Base-by-base conservation (phyloP, 2,888 invertebrate genomes). In the Polydrusus tereticollis region DNA sequence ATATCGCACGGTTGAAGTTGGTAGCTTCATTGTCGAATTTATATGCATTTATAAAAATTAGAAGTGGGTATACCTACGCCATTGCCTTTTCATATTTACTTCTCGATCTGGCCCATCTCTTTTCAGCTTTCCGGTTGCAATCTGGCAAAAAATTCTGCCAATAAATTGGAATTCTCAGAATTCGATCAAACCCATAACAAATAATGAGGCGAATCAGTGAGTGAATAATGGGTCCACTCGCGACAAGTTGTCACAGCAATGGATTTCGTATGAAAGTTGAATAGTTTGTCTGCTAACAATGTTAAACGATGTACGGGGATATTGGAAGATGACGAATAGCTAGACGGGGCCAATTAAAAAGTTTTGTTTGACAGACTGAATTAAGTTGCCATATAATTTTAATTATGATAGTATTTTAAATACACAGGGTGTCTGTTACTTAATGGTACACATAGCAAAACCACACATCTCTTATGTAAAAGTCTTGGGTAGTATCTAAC, bases 121-220 rank as follows among this genome's bases (percentile, higher is more conserved):
- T 64, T 64, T 55, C 64, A 47, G 50, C 64, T 65, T 65, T 71
- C 66, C 71, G 71, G 60, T 66, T 41, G 59, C 55, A 67, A 65
- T 55, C 52, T 52, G 16, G 29, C 52, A 76, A 78, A 79, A 80
- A 77, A 76, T 69, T 67, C 72, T 69, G 69, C 78, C 80, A 79
- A 81, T 81, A 81, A 80, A 82, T 80, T 77, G 81, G 80, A 77
- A 81, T 83, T 83, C 81, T 78, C 77, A 80, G 82, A 82, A 82
- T 82, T 80, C 80, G 77, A 81, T 82, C 80, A 80, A 80, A 79
- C 76, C 80, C 76, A 78, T 82, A 82, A 81, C 83, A 83, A 83
- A 83, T 83, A 83, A 82, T 81, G 81, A 83, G 78, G 76, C 78
- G 74, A 77, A 78, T 77, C 69, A 75, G 60, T 29, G 76, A 78